A percentile compares a stretch with the other conserved stretches of the same genome.
Conservation (phyloP, 2,888 invertebrate genomes). For the Lepetodrilus schrolli region DNA sequence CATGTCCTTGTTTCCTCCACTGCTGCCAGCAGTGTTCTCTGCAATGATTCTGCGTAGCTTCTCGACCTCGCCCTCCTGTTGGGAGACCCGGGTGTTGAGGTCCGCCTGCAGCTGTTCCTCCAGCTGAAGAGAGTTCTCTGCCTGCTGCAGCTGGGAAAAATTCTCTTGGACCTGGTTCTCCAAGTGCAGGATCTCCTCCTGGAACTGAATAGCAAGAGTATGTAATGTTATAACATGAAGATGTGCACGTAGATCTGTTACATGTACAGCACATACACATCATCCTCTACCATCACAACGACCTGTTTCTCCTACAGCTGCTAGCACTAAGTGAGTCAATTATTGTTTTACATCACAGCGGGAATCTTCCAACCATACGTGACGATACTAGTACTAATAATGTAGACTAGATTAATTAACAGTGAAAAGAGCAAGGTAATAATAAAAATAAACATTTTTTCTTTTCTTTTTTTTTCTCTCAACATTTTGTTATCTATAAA, state of each 20-base stretch:
- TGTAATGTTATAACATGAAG: no score
- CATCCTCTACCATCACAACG: neutral
- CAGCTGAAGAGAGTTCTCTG: slow-evolving; percentile 58
- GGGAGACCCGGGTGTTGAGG: slow-evolving; percentile 54
- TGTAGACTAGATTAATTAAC: no score
- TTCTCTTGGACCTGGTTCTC: slow-evolving; percentile 59
- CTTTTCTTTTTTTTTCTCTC: no score
- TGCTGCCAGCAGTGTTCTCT: slow-evolving; percentile 57
- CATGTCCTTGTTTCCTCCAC: slow-evolving; percentile 64
- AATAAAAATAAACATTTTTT: no score
- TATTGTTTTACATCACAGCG: no score
- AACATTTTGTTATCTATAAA: no score
- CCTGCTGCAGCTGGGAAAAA: slow-evolving; percentile 51
- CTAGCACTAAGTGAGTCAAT: neutral
- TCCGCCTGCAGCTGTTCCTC: slow-evolving; percentile 60
- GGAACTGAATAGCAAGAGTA: slow-evolving; percentile 45
- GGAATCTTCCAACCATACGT: no score
- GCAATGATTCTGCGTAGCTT: slow-evolving; percentile 57
- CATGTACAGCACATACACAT: neutral
- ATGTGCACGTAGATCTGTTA: neutral
- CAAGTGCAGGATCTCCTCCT: slow-evolving; percentile 60
- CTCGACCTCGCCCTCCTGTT: slow-evolving; percentile 64
- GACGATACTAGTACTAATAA: no score
- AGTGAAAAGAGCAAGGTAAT: no score
- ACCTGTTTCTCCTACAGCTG: neutral